Base-by-base conservation (phyloP, 1,140 invertebrate species). In the Watersipora subatra region DNA sequence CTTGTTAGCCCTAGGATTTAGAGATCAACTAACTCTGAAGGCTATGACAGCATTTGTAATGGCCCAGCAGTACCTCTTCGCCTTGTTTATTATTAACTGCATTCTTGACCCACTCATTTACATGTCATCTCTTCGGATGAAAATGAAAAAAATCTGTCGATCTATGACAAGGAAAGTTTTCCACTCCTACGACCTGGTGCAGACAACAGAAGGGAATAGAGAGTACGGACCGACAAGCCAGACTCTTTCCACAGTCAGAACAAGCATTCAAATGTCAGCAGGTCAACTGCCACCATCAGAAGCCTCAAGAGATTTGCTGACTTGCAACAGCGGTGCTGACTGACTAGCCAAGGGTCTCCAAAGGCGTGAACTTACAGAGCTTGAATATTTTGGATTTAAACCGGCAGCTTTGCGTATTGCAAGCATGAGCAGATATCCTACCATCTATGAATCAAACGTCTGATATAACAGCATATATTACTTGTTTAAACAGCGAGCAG, bases 81-180 rank as follows among this genome's bases (percentile, higher is more conserved):
- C 71, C 17, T 63, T 88, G 3, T 75, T 87, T 19, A 82, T 87
- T 12, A 70, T 86, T 19, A 88, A 88, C 71, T 84, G 85, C 24
- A 70, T 86, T 12, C 79, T 84, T 27, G 86, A 88, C 75, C 86
- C 87, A 0, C 84, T 87, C 57, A 87, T 88, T 55, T 88, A 88
- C 71, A 46, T 46, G 34, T 12, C 34, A n/a, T 46, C 7, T n/a
- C n/a, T 46, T 7, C 7, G 34, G n/a, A n/a, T 46, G n/a, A 46
- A 46, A n/a, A 7, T 46, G 7, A 46, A 46, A n/a, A 46, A n/a
- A 12, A 7, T 46, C n/a, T 46, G 34, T n/a, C 34, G n/a, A n/a
- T 46, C 7, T 46, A n/a, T n/a, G n/a, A 12, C n/a, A 7, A 7
- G 7, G 7, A 7, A 46, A 46, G 7, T n/a, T 46, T n/a, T 12